These are phyloP conservation scores for Apodemus agrarius DNA, from an alignment of 2,797 vertebrate genomes.

Conservation along the genomic window DNA sequence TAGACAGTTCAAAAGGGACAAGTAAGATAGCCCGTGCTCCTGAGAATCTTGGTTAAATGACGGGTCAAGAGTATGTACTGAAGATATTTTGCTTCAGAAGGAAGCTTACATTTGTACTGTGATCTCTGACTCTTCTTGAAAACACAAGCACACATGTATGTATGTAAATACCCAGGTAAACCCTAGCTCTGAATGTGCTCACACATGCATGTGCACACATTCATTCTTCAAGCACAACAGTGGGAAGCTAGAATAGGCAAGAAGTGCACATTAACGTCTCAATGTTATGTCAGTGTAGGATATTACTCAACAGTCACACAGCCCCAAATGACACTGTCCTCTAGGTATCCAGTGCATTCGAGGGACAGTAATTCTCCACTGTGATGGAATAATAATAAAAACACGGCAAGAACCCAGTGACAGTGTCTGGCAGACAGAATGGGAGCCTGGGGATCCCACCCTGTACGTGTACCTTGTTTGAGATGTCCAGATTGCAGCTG, in stretches of 20 bases:
- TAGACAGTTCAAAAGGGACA: not conserved
- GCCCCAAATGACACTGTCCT: not conserved
- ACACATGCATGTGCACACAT: not conserved
- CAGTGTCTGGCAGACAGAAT: fast-evolving
- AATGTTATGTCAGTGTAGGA: not conserved
- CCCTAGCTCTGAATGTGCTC: not conserved
- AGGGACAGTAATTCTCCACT: not conserved
- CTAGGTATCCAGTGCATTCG: not conserved
- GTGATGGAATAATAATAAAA: not conserved
- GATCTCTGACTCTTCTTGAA: not conserved
- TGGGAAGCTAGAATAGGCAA: not conserved
- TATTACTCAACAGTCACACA: not conserved
- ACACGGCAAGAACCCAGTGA: not conserved
- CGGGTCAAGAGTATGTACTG: not conserved
- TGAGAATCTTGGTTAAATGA: not conserved
- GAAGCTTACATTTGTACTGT: not conserved
- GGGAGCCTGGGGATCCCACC: not conserved
- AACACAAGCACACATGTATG: not conserved
- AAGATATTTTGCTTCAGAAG: not conserved
- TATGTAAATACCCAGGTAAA: not conserved
- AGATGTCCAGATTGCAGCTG: slow-evolving; percentile 92
- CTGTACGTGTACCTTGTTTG: slow-evolving; percentile 92
- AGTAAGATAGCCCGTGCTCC: not conserved
- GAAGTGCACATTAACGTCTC: not conserved
- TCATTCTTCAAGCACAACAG: not conserved